Percentiles rank a stretch among this genome's conserved stretches.
phyloP scores from a whole-genome alignment of 2,797 vertebrate genomes.

The Pempheris klunzingeri region DNA sequence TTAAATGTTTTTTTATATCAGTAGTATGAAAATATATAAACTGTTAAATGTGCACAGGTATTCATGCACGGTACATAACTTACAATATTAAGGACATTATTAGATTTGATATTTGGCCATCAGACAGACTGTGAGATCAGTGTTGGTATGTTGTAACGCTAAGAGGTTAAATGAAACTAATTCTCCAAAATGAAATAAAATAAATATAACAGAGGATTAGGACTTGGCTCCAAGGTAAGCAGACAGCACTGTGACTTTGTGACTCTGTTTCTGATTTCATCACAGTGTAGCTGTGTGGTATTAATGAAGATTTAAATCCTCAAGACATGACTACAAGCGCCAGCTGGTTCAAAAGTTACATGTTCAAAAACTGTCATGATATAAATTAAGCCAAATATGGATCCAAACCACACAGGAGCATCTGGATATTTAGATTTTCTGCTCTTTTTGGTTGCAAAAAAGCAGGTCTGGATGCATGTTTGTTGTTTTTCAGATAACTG shows the following conservation, averaged over 20 bases:
- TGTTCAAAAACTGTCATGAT: neutral
- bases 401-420: neutral
- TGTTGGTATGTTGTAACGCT: neutral
- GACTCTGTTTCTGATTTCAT: neutral
- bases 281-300: neutral
- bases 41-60: neutral
- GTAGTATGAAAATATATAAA: neutral
- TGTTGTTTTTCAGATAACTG: neutral
- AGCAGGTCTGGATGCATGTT: neutral
- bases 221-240: neutral
- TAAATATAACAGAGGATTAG: too few species aligned
- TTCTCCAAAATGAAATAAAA: neutral
- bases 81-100: too few species aligned
- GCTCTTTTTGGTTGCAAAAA: neutral
- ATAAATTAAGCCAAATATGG: neutral
- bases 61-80: too few species aligned
- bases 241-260: neutral
- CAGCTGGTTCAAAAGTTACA: neutral
- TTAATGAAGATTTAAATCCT: neutral
- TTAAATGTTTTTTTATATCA: too few species aligned
- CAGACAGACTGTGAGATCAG: neutral
- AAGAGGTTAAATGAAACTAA: neutral
- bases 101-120: neutral
- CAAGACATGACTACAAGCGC: neutral
- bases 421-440: neutral